Conservation (phyloP, 1,140 invertebrate genomes). For the Anastatus disparis region DNA sequence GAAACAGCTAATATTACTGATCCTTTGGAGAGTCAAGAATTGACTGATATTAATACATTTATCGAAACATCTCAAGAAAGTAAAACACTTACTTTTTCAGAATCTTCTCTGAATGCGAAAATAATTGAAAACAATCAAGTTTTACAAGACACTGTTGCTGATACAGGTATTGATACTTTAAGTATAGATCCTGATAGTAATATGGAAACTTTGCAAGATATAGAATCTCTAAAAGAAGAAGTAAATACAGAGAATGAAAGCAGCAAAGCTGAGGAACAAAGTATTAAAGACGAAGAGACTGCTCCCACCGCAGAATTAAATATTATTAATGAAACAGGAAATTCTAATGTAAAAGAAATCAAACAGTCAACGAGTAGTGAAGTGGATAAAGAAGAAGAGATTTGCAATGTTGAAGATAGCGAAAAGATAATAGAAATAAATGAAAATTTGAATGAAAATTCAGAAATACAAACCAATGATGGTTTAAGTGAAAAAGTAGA, state of each 20-base stretch:
- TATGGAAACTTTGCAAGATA: neutral
- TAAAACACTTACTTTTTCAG: neutral
- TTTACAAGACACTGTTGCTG: neutral
- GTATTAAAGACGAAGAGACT: neutral
- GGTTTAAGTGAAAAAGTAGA: neutral
- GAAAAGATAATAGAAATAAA: neutral
- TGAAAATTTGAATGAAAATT: neutral
- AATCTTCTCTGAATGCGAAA: conserved; percentile 5
- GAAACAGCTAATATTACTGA: neutral
- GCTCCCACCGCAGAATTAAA: neutral
- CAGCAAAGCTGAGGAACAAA: neutral
- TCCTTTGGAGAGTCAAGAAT: neutral
- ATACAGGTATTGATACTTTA: neutral
- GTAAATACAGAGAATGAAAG: neutral
- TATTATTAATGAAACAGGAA: neutral
- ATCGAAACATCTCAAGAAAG: neutral
- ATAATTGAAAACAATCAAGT: conserved; percentile 1
- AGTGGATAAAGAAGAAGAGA: neutral
- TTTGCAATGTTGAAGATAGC: neutral
- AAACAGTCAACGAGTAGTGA: neutral
- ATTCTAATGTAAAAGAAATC: neutral
- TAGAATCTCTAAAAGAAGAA: conserved; percentile 3
- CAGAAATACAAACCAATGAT: neutral
- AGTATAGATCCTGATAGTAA: neutral
- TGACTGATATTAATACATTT: neutral